These are phyloP conservation scores for Aphelenchoides besseyi DNA, from an alignment of 1,140 invertebrate genomes.

Conservation along the genomic window DNA sequence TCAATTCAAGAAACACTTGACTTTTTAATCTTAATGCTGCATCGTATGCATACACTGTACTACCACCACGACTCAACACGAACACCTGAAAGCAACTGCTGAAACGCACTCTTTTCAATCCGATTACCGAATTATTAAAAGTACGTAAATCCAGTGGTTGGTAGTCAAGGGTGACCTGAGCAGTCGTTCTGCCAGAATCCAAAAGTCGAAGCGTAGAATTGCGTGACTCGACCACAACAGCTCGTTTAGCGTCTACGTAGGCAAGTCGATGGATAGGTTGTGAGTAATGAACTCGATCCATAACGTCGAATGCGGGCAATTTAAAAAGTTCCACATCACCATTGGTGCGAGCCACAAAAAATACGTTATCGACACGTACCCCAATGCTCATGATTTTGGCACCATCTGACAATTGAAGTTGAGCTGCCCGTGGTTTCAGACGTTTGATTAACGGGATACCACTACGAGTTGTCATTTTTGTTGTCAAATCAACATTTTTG, in stretches of 20 bases:
- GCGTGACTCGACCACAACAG: neutral
- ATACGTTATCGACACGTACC: neutral
- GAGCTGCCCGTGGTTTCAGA: neutral
- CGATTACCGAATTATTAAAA: neutral
- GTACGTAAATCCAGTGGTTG: neutral
- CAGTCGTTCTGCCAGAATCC: neutral
- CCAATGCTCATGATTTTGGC: neutral
- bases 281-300: neutral
- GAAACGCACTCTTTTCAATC: neutral
- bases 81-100: slow-evolving; percentile 16
- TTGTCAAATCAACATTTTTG: neutral
- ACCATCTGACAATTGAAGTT: neutral
- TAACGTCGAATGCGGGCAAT: neutral
- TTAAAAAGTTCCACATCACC: slow-evolving; percentile 6
- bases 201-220: neutral
- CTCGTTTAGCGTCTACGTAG: neutral
- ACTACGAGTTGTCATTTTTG: slow-evolving; percentile 1
- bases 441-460: neutral
- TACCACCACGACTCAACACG: neutral
- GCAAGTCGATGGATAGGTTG: neutral
- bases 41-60: slow-evolving; percentile 17
- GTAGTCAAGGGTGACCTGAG: neutral
- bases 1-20: neutral
- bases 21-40: neutral
- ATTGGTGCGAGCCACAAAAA: neutral